Evolutionary conservation across 2,797 vertebrate species (phyloP), one percentile per base, ranked within the genome.

Genomic region (Myripristis jacobus): DNA sequence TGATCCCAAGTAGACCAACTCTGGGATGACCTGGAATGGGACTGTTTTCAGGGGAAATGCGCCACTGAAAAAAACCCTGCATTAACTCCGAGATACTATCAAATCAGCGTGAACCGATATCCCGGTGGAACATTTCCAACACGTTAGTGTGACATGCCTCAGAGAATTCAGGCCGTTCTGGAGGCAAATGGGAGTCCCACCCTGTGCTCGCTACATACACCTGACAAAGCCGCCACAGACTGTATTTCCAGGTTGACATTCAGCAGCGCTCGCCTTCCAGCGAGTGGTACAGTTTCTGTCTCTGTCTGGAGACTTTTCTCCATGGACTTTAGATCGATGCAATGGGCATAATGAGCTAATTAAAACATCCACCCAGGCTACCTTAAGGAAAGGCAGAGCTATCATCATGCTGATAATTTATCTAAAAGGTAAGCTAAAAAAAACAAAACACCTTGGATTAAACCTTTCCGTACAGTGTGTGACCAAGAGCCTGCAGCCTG

Each of bases 331-430:
- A 46, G 59, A 89, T 87, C 80, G 73, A 84, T 86, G 84, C 34
- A 21, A 53, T 29, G 16, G 18, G 66, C 48, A 87, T 77, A 86
- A 83, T 82, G 63, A 88, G 66, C 73, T 52, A 58, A 75, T 81
- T 73, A 73, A 77, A 81, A 82, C 47, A 75, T 60, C 59, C 56
- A 73, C 43, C 41, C 64, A 66, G 31, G 77, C 73, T 70, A 73
- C 38, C 63, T 59, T 41, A 4, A 44, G 57, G 36, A 75, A 74
- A 74, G 16, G 13, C 27, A 60, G 73, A 66, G 41, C 34, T n/a
- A 31, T 72, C 27, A n/a, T 38, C 58, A 54, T 10, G 18, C 48
- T 62, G 55, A 66, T 67, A 61, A 51, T 18, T 24, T 50, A 57
- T 56, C 38, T 22, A 41, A 41, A 41, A 41, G 13, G 38, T 41